These are phyloP conservation scores for Lepidonotus clava DNA, from an alignment of 2,888 invertebrate genomes.

Conservation along the genomic window DNA sequence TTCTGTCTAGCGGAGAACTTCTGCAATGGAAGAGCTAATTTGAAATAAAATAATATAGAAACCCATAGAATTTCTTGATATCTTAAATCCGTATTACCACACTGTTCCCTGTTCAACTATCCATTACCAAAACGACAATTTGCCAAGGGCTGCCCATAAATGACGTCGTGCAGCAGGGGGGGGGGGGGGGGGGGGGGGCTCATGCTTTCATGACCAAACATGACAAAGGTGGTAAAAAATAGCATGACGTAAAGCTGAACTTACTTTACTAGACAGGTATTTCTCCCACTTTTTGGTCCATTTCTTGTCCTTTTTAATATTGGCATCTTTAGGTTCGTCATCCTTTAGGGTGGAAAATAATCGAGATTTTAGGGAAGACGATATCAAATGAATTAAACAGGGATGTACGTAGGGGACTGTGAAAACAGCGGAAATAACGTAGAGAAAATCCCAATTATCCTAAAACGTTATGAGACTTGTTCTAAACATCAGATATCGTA, in stretches of 20 bases:
- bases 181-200: too few relatives aligned
- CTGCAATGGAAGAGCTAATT: too few relatives aligned
- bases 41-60: too few relatives aligned
- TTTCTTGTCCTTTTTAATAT: slow-evolving; percentile 71
- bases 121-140: background rate
- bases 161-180: too few relatives aligned
- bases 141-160: background rate
- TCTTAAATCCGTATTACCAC: background rate
- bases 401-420: background rate
- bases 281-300: slow-evolving; percentile 77
- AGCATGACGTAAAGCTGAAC: slow-evolving; percentile 21
- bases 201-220: too few relatives aligned
- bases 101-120: background rate
- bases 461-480: background rate
- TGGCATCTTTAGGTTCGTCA: slow-evolving; percentile 53
- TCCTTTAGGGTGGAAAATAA: background rate
- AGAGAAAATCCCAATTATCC: background rate
- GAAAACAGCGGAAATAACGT: background rate
- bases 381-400: background rate
- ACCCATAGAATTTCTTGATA: too few relatives aligned
- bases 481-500: background rate
- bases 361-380: background rate
- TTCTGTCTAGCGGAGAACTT: too few relatives aligned
- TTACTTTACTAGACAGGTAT: slow-evolving; percentile 70
- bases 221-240: too few relatives aligned